Conservation (phyloP, 1,140 invertebrate species). For the Oreohelix idahoensis region DNA sequence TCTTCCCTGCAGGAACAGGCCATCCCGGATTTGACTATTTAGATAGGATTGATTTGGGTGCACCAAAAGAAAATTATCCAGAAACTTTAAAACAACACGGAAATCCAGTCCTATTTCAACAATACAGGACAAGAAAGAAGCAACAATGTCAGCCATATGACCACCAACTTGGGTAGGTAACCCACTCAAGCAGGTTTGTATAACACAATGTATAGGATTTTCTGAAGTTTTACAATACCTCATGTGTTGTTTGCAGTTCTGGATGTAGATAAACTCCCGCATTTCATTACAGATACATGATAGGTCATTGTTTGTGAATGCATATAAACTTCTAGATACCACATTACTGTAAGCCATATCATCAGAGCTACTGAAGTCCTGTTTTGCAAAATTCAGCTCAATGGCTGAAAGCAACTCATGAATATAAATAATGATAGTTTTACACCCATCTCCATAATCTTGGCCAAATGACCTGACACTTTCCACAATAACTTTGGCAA, state of each 20-base stretch:
- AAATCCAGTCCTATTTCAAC: background rate
- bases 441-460: constrained; percentile 50
- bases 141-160: background rate
- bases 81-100: background rate
- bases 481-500: constrained; percentile 49
- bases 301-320: constrained; percentile 12
- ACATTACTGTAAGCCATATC: background rate
- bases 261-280: background rate
- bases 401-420: constrained; percentile 40
- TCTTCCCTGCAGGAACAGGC: background rate
- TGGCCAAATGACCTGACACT: constrained; percentile 32
- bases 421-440: constrained; percentile 58
- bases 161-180: background rate
- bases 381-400: constrained; percentile 4
- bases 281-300: background rate
- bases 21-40: background rate
- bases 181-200: background rate
- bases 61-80: constrained; percentile 10
- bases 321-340: constrained; percentile 10
- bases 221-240: background rate
- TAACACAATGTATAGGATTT: background rate
- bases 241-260: background rate
- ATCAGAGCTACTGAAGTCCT: background rate
- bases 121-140: background rate
- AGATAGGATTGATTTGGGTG: background rate